These are phyloP conservation scores for Rhagoletis zephyria DNA, from an alignment of 1,140 invertebrate species.

Conservation along the genomic window DNA sequence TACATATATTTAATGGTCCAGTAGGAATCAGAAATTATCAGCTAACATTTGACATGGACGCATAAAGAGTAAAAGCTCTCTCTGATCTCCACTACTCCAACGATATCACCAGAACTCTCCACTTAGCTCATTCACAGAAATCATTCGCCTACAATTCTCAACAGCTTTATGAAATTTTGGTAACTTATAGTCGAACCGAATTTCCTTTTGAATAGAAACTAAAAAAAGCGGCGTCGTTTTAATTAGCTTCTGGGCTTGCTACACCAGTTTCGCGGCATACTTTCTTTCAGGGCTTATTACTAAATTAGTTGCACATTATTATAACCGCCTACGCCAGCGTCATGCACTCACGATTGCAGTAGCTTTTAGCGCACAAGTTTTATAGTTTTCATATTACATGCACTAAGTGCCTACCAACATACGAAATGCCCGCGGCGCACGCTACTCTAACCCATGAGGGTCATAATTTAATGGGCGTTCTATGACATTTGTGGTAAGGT, in stretches of 20 bases:
- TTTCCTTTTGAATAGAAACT: background rate
- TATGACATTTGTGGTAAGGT: background rate
- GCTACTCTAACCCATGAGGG: background rate
- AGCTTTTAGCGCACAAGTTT: background rate
- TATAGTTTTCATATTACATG: conserved; percentile 19
- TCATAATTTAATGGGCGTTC: background rate
- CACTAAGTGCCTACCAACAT: background rate
- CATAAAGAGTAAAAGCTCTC: no score
- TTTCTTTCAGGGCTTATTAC: background rate
- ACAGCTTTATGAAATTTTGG: background rate
- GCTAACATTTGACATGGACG: background rate
- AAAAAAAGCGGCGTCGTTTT: no score
- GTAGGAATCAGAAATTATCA: background rate
- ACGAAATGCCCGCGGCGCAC: background rate
- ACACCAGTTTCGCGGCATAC: background rate
- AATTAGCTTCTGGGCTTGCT: no score
- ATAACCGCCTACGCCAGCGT: background rate
- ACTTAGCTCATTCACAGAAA: no score
- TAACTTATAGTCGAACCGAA: no score
- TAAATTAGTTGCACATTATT: background rate
- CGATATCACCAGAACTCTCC: no score
- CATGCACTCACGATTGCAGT: background rate
- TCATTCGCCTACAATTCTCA: background rate
- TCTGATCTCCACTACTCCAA: no score
- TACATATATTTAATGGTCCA: background rate